These are phyloP conservation scores for Epinotia demarniana DNA, from an alignment of 2,888 invertebrate species.

Conservation along the genomic window DNA sequence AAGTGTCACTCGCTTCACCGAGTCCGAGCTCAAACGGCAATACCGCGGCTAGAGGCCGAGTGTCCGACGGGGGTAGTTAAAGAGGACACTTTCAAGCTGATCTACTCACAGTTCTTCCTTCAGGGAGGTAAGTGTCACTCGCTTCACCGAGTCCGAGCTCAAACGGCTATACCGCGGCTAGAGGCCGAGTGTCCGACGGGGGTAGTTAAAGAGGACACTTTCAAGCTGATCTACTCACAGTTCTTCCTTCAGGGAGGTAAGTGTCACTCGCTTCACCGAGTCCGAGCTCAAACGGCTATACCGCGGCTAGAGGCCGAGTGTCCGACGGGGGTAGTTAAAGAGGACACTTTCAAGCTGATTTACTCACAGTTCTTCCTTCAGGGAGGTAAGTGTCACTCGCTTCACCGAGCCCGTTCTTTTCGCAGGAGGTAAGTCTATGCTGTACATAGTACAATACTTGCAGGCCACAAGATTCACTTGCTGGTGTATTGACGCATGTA, in stretches of 20 bases:
- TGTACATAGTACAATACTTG: no score
- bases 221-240: constrained; percentile 88
- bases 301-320: constrained; percentile 98
- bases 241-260: constrained; percentile 28
- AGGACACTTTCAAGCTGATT: constrained; percentile 96
- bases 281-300: constrained; percentile 98
- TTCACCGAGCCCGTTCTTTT: constrained; percentile 27
- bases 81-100: constrained; percentile 98
- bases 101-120: constrained; percentile 2
- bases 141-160: constrained; percentile 96
- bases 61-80: constrained; percentile 97
- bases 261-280: constrained; percentile 95
- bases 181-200: constrained; percentile 98
- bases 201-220: constrained; percentile 97
- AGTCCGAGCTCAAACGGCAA: constrained; percentile 96
- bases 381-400: no score
- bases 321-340: constrained; percentile 97
- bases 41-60: constrained; percentile 98
- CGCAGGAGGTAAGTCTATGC: no score
- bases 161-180: constrained; percentile 97
- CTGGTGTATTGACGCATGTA: constrained; percentile 94
- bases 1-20: constrained; percentile 95
- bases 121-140: constrained; percentile 76
- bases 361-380: constrained; percentile 11
- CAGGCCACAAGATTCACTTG: constrained; percentile 96